Conservation (phyloP, 1,140 invertebrate genomes). For the Idris sp. region DNA sequence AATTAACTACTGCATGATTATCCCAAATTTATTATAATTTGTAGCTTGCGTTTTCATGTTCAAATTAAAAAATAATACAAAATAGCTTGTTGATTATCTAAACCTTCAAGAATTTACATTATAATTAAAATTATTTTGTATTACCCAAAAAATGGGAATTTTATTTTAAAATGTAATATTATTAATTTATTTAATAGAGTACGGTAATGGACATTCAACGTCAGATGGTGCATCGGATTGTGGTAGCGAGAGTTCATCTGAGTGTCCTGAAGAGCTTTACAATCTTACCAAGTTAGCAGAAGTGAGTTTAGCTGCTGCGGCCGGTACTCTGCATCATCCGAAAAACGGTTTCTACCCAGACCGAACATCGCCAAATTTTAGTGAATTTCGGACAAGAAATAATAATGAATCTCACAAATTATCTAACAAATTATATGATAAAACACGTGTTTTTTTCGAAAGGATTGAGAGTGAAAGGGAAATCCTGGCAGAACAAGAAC, state of each 20-base stretch:
- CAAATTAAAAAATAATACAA: too few species aligned
- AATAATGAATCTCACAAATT: slow-evolving; percentile 40
- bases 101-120: too few species aligned
- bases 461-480: slow-evolving; percentile 72
- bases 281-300: slow-evolving; percentile 87
- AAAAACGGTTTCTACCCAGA: slow-evolving; percentile 65
- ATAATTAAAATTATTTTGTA: too few species aligned
- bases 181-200: slow-evolving; percentile 71
- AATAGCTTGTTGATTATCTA: too few species aligned
- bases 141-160: too few species aligned
- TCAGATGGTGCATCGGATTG: slow-evolving; percentile 77
- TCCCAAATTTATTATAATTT: too few species aligned
- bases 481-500: slow-evolving; percentile 64
- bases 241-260: slow-evolving; percentile 74
- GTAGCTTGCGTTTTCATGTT: too few species aligned
- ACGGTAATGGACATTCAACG: slow-evolving; percentile 70
- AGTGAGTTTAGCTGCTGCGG: slow-evolving; percentile 83
- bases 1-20: too few species aligned
- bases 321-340: slow-evolving; percentile 76
- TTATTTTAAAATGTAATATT: slow-evolving; percentile 72
- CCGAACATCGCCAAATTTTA: slow-evolving; percentile 62
- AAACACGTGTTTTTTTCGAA: slow-evolving; percentile 71
- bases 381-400: slow-evolving; percentile 26
- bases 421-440: slow-evolving; percentile 66
- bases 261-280: slow-evolving; percentile 84